These are phyloP conservation scores for Pelobates cultripes DNA, from an alignment of 2,797 vertebrate species.

Conservation along the genomic window DNA sequence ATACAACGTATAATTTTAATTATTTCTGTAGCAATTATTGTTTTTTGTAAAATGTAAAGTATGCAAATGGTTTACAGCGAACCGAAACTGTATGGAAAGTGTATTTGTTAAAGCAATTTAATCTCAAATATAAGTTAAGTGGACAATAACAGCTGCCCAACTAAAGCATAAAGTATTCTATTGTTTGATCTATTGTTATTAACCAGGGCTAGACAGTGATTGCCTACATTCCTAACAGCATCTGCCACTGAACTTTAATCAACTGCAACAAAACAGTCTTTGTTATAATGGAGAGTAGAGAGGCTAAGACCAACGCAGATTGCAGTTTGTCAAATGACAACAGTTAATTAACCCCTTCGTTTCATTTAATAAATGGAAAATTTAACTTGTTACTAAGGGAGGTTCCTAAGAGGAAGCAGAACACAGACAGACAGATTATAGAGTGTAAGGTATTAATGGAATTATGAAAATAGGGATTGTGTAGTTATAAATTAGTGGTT, in stretches of 20 bases:
- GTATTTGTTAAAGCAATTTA: neutral
- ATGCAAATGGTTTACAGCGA: neutral
- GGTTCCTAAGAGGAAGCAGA: too few relatives aligned
- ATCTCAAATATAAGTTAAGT: conserved; percentile 2
- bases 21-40: neutral
- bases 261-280: conserved; percentile 65
- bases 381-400: too few relatives aligned
- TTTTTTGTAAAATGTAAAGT: neutral
- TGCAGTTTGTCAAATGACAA: conserved; percentile 39
- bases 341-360: neutral
- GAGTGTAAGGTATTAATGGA: too few relatives aligned
- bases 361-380: too few relatives aligned
- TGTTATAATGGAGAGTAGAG: conserved; percentile 67
- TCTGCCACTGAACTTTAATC: conserved; percentile 62
- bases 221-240: conserved; percentile 59
- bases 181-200: conserved; percentile 53
- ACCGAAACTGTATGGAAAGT: neutral
- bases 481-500: too few relatives aligned
- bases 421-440: too few relatives aligned
- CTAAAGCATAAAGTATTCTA: neutral
- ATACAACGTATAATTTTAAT: neutral
- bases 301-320: conserved; percentile 60
- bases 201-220: conserved; percentile 49
- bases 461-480: too few relatives aligned
- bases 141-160: neutral